phyloP scores from a whole-genome alignment of 2,797 vertebrate species.

The Sebastes jordani region DNA sequence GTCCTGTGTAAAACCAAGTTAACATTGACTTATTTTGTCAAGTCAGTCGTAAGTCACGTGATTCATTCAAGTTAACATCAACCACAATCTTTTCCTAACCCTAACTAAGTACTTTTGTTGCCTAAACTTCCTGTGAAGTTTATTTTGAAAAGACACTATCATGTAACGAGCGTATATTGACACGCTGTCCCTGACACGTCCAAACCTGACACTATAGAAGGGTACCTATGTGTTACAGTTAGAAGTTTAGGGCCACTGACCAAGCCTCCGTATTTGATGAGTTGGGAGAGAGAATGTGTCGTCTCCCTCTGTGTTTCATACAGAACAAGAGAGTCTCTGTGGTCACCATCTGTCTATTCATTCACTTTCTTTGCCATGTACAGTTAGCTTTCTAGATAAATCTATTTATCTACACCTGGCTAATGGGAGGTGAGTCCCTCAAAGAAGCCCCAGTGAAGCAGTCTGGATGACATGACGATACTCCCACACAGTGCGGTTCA shows the following conservation, averaged over 20 bases:
- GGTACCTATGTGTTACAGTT: neutral
- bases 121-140: neutral
- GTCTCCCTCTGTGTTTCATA: neutral
- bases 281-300: too few species aligned
- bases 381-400: neutral
- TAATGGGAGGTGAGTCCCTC: conserved; percentile 1
- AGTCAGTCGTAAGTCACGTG: neutral
- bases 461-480: conserved; percentile 20
- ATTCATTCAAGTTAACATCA: neutral
- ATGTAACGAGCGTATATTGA: neutral
- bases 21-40: neutral
- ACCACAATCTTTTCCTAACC: neutral
- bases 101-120: neutral
- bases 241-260: too few species aligned
- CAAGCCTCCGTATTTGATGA: too few species aligned
- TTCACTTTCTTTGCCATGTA: neutral
- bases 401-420: conserved; percentile 4
- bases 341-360: neutral
- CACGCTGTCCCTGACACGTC: neutral
- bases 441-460: neutral
- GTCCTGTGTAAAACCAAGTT: neutral
- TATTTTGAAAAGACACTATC: neutral
- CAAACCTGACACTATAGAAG: neutral
- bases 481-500: conserved; percentile 23
- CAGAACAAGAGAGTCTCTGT: neutral